These are phyloP conservation scores for Thunnus albacares DNA, from an alignment of 2,797 vertebrate genomes.

Conservation along the genomic window DNA sequence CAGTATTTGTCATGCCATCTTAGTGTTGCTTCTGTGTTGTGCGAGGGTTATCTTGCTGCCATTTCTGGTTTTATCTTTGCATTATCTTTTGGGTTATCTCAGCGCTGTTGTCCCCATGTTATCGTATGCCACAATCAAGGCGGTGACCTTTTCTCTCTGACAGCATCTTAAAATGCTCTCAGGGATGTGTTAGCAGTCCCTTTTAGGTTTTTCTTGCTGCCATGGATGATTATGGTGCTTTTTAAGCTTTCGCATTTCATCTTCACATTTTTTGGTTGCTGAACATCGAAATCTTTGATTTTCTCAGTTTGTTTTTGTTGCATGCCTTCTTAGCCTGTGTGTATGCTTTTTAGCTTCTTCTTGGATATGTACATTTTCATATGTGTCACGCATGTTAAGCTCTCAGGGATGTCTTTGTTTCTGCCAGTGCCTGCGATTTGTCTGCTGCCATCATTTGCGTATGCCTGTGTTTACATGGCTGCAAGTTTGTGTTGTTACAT, in stretches of 20 bases:
- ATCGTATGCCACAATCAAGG: slow-evolving; percentile 66
- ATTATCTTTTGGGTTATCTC: slow-evolving; percentile 66
- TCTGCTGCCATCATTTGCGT: slow-evolving; percentile 61
- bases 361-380: slow-evolving; percentile 46
- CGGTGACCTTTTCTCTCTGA: slow-evolving; percentile 66
- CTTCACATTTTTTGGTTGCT: neutral
- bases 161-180: slow-evolving; percentile 48
- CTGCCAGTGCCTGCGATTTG: slow-evolving; percentile 56
- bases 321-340: slow-evolving; percentile 8
- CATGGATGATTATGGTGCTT: slow-evolving; percentile 18
- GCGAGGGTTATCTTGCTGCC: slow-evolving; percentile 57
- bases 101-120: slow-evolving; percentile 49
- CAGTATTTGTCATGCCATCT: slow-evolving; percentile 35
- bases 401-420: slow-evolving; percentile 59
- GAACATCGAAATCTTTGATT: slow-evolving; percentile 39
- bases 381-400: slow-evolving; percentile 53
- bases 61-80: slow-evolving; percentile 71
- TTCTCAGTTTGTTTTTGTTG: slow-evolving; percentile 27
- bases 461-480: slow-evolving; percentile 69
- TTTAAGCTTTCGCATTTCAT: slow-evolving; percentile 3
- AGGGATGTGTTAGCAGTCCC: slow-evolving; percentile 17
- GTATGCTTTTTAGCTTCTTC: slow-evolving; percentile 15
- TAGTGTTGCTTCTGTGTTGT: slow-evolving; percentile 45
- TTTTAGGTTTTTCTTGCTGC: slow-evolving; percentile 16
- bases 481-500: slow-evolving; percentile 65